These are phyloP conservation scores for Battus philenor DNA, from an alignment of 1,140 invertebrate genomes.

Conservation along the genomic window DNA sequence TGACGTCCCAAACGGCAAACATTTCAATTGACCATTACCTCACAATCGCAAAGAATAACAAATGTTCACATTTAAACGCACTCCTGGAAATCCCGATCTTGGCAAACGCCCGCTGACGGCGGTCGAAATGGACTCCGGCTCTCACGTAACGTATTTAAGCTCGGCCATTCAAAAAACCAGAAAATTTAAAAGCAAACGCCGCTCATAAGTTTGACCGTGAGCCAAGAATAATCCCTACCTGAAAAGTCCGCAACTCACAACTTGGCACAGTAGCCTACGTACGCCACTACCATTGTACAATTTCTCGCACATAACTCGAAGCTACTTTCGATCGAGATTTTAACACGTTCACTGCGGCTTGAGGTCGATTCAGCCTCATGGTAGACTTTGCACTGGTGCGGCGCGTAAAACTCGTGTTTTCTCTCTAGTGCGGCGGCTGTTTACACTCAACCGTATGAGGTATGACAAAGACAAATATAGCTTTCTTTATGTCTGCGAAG, in stretches of 20 bases:
- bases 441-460: too few species aligned
- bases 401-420: too few species aligned
- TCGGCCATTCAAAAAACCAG: conserved; percentile 40
- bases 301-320: too few species aligned
- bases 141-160: conserved; percentile 46
- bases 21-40: background rate
- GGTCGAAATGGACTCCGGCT: conserved; percentile 21
- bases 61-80: conserved; percentile 6
- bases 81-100: conserved; percentile 6
- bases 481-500: too few species aligned
- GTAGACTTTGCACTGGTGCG: too few species aligned
- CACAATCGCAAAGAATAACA: background rate
- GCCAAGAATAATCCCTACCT: conserved; percentile 66
- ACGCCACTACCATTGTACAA: too few species aligned
- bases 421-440: too few species aligned
- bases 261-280: too few species aligned
- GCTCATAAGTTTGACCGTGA: conserved; percentile 54
- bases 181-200: conserved; percentile 49
- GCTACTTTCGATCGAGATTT: too few species aligned
- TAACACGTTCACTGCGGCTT: too few species aligned
- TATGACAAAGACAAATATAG: too few species aligned
- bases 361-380: too few species aligned
- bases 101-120: background rate
- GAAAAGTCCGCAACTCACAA: conserved; percentile 51
- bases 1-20: background rate